Conservation (phyloP, 2,797 vertebrate genomes). For the Allobates femoralis region DNA sequence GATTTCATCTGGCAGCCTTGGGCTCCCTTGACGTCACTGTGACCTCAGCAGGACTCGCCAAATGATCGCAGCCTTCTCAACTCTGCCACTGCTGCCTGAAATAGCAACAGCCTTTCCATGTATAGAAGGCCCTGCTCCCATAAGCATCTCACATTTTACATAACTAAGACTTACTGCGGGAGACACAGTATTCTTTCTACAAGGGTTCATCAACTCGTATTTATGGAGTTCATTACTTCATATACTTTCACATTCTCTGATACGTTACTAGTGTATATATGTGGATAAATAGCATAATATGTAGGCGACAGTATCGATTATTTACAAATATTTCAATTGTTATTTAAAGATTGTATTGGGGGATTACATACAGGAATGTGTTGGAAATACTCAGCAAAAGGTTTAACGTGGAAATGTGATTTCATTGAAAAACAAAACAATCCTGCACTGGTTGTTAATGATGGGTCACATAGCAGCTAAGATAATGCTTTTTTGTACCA, state of each 20-base stretch:
- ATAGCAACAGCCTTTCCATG: slow-evolving; percentile 70
- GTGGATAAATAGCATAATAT: background rate
- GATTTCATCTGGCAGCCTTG: slow-evolving; percentile 66
- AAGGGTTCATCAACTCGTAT: background rate
- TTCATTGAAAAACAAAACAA: too few relatives aligned
- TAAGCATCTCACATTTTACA: slow-evolving; percentile 66
- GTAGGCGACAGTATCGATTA: background rate
- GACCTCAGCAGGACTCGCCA: slow-evolving; percentile 70
- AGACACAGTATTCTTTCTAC: slow-evolving; percentile 23
- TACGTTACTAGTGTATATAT: background rate
- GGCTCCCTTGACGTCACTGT: slow-evolving; percentile 69
- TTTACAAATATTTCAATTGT: background rate
- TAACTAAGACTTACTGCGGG: slow-evolving; percentile 62
- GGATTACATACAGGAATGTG: too few relatives aligned
- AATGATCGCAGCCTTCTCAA: slow-evolving; percentile 61
- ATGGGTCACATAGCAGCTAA: too few relatives aligned
- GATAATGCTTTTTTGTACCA: too few relatives aligned
- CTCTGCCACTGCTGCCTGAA: slow-evolving; percentile 65
- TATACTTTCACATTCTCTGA: background rate
- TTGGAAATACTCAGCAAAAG: too few relatives aligned
- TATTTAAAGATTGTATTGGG: background rate
- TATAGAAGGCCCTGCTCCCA: slow-evolving; percentile 68
- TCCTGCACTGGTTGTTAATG: too few relatives aligned
- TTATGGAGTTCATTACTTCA: background rate
- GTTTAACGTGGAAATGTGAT: too few relatives aligned